Conservation (phyloP, 2,888 invertebrate species). For the Coelogynopora nodosa region DNA sequence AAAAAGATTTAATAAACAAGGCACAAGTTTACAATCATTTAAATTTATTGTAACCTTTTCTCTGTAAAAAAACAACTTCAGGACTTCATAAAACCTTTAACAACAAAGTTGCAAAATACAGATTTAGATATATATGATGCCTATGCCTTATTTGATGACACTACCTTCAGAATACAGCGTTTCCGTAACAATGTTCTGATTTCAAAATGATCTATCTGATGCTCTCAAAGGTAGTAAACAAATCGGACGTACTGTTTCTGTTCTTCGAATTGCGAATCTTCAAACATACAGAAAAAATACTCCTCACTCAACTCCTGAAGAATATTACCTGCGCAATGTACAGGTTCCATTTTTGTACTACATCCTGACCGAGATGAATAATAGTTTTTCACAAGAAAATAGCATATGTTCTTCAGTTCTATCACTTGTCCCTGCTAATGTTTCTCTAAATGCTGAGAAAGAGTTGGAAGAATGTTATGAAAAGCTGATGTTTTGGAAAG, state of each 20-base stretch:
- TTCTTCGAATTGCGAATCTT: no score
- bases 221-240: not conserved
- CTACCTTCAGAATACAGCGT: not conserved
- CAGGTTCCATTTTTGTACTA: not conserved
- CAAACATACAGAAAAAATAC: no score
- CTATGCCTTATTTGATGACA: constrained; percentile 11
- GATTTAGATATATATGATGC: constrained; percentile 23
- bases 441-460: not conserved
- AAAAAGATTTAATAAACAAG: no score
- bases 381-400: no score
- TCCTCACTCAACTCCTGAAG: no score
- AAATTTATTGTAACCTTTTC: not conserved
- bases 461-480: not conserved
- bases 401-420: not conserved
- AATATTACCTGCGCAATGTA: no score
- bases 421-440: not conserved
- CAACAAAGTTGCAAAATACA: constrained; percentile 18
- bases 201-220: not conserved
- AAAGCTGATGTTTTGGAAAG: not conserved
- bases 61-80: constrained; percentile 7
- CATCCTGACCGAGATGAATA: not conserved
- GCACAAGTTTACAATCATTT: constrained; percentile 13
- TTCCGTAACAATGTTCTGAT: not conserved
- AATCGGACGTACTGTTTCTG: no score
- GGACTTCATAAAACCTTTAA: constrained; percentile 23